Evolutionary conservation across 2,113 vertebrate genomes (phyloP).

Genomic region (Chrysemys picta): DNA sequence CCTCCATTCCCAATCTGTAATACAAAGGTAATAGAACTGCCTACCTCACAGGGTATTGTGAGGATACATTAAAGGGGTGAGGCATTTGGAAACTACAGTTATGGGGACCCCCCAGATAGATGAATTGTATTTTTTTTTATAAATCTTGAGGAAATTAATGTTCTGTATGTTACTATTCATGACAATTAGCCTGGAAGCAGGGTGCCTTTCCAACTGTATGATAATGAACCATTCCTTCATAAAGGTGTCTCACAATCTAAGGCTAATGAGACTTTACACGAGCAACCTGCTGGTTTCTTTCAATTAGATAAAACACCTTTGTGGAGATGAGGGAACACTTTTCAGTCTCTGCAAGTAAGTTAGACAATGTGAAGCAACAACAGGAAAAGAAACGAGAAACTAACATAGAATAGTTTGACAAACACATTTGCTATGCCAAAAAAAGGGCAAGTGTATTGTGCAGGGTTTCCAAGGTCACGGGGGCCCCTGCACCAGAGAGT

Average conservation of each 20-base stretch:
- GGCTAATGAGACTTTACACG: constrained; percentile 53
- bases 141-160: background rate
- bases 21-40: background rate
- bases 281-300: constrained; percentile 54
- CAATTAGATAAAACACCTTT: constrained; percentile 56
- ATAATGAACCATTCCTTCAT: constrained; percentile 42
- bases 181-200: constrained; percentile 15
- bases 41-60: fast-evolving
- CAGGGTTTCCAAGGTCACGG: background rate
- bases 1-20: background rate
- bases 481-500: background rate
- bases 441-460: background rate
- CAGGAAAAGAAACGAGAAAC: background rate
- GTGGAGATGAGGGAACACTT: constrained; percentile 14
- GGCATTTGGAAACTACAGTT: fast-evolving
- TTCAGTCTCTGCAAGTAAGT: constrained; percentile 41
- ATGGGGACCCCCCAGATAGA: background rate
- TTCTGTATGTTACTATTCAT: background rate
- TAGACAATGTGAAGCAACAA: background rate
- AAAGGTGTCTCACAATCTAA: constrained; percentile 50
- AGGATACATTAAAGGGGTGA: background rate
- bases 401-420: background rate
- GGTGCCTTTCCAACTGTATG: constrained; percentile 2
- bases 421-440: background rate
- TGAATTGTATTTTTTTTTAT: background rate